Percentiles rank a stretch among this genome's conserved stretches.
These are phyloP conservation scores for Halcyon badia DNA, from an alignment of 2,797 vertebrate genomes.

Conservation along the genomic window DNA sequence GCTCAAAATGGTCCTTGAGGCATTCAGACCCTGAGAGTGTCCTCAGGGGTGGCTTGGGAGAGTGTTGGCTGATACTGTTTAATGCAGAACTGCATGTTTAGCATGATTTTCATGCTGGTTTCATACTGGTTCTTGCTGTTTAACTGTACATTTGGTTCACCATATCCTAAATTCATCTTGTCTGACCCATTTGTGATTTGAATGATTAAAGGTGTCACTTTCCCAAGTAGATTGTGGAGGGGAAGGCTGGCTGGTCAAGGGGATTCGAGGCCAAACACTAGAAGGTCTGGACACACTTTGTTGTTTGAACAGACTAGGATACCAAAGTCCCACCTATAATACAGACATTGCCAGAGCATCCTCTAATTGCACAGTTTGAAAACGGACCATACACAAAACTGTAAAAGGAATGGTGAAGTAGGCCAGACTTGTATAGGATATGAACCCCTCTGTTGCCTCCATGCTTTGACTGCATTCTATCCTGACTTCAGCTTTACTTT, in stretches of 20 bases:
- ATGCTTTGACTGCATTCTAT: not conserved
- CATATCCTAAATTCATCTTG: not conserved
- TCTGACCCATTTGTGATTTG: not conserved
- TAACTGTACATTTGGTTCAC: not conserved
- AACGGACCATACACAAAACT: not conserved
- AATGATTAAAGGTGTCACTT: not conserved
- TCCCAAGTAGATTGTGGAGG: not conserved
- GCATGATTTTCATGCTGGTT: not conserved
- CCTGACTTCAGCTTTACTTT: not conserved
- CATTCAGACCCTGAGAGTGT: not conserved
- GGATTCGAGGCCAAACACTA: not conserved
- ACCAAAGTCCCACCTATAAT: not conserved
- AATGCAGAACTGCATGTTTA: not conserved
- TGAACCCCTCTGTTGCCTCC: rapidly evolving
- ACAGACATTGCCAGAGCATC: not conserved
- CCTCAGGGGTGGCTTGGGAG: not conserved
- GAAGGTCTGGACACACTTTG: not conserved
- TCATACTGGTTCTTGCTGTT: not conserved
- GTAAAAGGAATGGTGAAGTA: not conserved
- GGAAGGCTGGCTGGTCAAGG: not conserved
- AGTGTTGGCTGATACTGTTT: not conserved
- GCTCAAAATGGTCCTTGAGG: not conserved
- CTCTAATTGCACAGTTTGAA: not conserved
- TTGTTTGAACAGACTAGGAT: not conserved
- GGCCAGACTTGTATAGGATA: not conserved